Base-by-base conservation (phyloP, 2,113 vertebrate species). In the Pedetes capensis region DNA sequence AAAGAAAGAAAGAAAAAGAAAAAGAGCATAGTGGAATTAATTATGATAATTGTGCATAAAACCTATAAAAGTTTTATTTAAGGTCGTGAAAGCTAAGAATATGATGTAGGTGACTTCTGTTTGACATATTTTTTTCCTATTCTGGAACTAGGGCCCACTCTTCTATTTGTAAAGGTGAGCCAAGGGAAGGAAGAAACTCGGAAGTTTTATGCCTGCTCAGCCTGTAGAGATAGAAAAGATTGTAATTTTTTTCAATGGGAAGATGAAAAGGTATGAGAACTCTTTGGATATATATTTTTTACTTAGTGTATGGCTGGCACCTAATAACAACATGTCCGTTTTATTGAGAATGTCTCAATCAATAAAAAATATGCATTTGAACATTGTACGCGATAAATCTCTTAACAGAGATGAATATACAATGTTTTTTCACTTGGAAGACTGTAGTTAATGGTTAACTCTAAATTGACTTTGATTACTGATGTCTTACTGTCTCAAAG, bases 181-280 rank as follows among this genome's bases (percentile, higher is more conserved):
- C 97, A 95, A 93, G 98, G 98, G 29, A 96, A 93, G 32, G 97
- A 97, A 80, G 97, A 96, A 34, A 97, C 98, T 4, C 98, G 99
- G 84, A 98, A 98, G 68, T 99, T 99, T 95, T 99, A 99, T 55
- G 99, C 99, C 6, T 99, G 99, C 86, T 99, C 99, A 0, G 99
- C 99, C 63, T 99, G 99, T 92, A 98, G 99, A 87, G 99, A 99
- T 97, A 98, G 99, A 94, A 99, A 98, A 96, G 99, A 99, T 42
- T 99, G 99, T 96, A 98, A 95, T 78, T 99, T 99, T 78, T 99
- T 99, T 95, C 99, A 99, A 78, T 99, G 99, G 99, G 99, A 99
- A 94, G 98, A 99, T 96, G 99, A 99, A 85, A 99, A 99, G 99
- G 99, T 99, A 97, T 82, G 94, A 79, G n/a, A 87, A 29, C 39